Conservation (phyloP, 2,113 vertebrate species). For the Proteles cristata region DNA sequence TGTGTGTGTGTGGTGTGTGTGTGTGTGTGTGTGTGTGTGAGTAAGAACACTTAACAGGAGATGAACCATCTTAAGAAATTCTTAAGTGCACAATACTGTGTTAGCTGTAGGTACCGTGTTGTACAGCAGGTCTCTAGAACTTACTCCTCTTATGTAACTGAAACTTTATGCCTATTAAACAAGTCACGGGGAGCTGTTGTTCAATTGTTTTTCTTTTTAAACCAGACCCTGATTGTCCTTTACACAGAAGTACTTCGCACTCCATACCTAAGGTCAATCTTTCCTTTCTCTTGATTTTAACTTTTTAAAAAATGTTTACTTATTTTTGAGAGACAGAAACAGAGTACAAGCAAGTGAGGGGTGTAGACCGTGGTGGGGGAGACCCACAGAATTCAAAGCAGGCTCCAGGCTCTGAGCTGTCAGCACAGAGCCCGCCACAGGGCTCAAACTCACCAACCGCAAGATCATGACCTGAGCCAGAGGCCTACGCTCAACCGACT, state of each 20-base stretch:
- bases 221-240: not conserved
- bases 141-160: not conserved
- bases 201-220: constrained; percentile 5
- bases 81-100: not conserved
- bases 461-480: no score
- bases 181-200: not conserved
- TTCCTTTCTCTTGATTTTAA: constrained; percentile 6
- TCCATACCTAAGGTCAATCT: not conserved
- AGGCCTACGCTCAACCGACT: no score
- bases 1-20: not conserved
- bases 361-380: no score
- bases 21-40: no score
- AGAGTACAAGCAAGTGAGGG: no score
- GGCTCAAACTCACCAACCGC: no score
- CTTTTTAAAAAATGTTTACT: no score
- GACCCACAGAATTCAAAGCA: no score
- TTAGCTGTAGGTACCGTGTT: not conserved
- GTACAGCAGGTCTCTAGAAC: not conserved
- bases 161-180: not conserved
- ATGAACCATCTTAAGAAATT: not conserved
- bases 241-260: not conserved
- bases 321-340: no score
- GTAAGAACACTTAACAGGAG: not conserved
- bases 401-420: no score
- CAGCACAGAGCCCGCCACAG: no score